Conservation (phyloP, 2,113 vertebrate genomes). For the Okapia johnstoni region DNA sequence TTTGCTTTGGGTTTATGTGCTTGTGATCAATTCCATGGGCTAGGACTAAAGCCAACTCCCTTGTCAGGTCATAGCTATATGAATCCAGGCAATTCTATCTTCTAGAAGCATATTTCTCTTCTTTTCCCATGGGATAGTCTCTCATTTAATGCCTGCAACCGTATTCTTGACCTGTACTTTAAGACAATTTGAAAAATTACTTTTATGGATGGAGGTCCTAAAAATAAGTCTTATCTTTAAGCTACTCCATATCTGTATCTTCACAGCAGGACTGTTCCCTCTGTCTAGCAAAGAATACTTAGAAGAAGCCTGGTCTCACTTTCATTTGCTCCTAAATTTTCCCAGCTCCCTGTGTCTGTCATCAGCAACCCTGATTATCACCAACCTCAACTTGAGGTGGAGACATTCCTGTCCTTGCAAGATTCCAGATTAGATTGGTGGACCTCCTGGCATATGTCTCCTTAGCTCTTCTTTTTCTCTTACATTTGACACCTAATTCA, state of each 20-base stretch:
- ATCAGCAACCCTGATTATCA: background rate
- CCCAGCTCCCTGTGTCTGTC: background rate
- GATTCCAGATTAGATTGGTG: background rate
- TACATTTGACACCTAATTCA: background rate
- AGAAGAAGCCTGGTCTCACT: background rate
- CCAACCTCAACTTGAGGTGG: background rate
- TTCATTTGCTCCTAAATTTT: background rate
- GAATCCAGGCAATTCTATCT: background rate
- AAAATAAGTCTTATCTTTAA: background rate
- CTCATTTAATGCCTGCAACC: background rate
- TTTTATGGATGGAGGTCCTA: background rate
- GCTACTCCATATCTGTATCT: background rate
- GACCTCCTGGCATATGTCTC: background rate
- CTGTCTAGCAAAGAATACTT: background rate
- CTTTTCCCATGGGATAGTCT: background rate
- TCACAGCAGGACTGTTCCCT: background rate
- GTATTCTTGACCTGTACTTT: background rate
- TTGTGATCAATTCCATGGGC: background rate
- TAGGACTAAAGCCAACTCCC: background rate
- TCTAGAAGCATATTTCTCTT: background rate
- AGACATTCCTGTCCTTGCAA: background rate
- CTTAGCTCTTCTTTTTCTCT: background rate
- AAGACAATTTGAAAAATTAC: background rate
- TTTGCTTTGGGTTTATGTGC: constrained; percentile 55
- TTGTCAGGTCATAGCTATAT: background rate